These are phyloP conservation scores for Acropora tenuis DNA, from an alignment of 64 coral and sea anemone genomes.

Conservation along the genomic window DNA sequence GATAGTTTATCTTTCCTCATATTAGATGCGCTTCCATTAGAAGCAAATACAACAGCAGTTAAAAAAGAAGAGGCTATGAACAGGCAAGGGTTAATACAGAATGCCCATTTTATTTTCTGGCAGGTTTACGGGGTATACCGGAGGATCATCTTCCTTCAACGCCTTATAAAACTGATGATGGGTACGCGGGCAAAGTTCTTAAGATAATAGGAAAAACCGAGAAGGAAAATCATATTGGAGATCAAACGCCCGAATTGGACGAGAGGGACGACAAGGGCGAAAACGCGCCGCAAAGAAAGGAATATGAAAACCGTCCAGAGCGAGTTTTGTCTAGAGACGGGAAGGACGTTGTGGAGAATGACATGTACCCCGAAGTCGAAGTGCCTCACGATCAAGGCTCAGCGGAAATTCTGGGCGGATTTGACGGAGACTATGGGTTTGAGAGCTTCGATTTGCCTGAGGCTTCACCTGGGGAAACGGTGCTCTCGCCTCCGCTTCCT, in stretches of 20 bases:
- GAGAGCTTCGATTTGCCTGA: neutral
- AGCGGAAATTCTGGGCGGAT: slow-evolving; percentile 53
- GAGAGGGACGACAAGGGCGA: neutral
- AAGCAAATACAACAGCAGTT: too few species aligned
- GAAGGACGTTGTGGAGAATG: slow-evolving; percentile 9
- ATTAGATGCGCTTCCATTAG: too few species aligned
- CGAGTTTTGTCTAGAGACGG: neutral
- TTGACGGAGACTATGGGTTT: slow-evolving; percentile 32
- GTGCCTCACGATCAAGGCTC: slow-evolving; percentile 34
- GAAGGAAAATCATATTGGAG: neutral
- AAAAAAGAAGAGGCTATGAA: too few species aligned
- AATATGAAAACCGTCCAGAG: neutral
- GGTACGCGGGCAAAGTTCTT: neutral
- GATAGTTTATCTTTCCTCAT: too few species aligned
- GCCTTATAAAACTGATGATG: neutral
- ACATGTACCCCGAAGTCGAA: slow-evolving; percentile 69
- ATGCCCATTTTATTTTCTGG: too few species aligned
- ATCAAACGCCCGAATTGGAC: neutral
- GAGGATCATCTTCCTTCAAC: neutral
- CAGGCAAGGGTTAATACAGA: too few species aligned
- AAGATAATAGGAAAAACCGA: neutral
- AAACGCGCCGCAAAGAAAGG: neutral
- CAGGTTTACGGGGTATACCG: neutral
- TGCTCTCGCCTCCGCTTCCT: neutral
- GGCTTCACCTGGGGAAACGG: neutral